A percentile compares a stretch with the other conserved stretches of the same genome.
These are phyloP conservation scores for Sylvia borin DNA, from an alignment of 2,797 vertebrate species.

Conservation along the genomic window DNA sequence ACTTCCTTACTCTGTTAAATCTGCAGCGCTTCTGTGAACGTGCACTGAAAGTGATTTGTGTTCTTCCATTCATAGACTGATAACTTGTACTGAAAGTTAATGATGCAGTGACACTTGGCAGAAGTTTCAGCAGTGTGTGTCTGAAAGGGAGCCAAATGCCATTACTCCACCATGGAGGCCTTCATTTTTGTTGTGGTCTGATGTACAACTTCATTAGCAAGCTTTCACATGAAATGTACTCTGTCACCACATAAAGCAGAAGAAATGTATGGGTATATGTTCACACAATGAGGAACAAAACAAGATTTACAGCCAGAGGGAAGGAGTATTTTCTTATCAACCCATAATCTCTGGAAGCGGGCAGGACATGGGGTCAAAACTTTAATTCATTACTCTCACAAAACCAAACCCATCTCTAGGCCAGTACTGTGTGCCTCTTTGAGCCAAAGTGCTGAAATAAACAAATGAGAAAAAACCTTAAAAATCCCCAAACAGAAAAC, in stretches of 20 bases:
- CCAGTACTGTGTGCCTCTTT: not conserved
- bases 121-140: conserved; percentile 44
- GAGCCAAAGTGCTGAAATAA: not conserved
- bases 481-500: not conserved
- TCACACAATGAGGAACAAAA: not conserved
- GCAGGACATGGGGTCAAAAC: not conserved
- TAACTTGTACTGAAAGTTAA: conserved; percentile 74
- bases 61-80: conserved; percentile 59
- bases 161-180: conserved; percentile 53
- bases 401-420: not conserved
- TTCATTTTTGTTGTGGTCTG: conserved; percentile 53
- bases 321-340: conserved; percentile 25
- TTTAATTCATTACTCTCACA: not conserved
- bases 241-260: not conserved
- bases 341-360: not conserved
- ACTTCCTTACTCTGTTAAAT: conserved; percentile 9
- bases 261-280: not conserved
- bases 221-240: conserved; percentile 9
- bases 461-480: not conserved
- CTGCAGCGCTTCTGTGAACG: conserved; percentile 40
- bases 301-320: not conserved
- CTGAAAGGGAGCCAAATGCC: conserved; percentile 71
- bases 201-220: conserved; percentile 64
- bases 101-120: conserved; percentile 73
- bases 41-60: conserved; percentile 49